Percentiles rank a stretch among this genome's conserved stretches.
These are phyloP conservation scores for Macrosiphum euphorbiae DNA, from an alignment of 2,888 invertebrate genomes.

Conservation along the genomic window DNA sequence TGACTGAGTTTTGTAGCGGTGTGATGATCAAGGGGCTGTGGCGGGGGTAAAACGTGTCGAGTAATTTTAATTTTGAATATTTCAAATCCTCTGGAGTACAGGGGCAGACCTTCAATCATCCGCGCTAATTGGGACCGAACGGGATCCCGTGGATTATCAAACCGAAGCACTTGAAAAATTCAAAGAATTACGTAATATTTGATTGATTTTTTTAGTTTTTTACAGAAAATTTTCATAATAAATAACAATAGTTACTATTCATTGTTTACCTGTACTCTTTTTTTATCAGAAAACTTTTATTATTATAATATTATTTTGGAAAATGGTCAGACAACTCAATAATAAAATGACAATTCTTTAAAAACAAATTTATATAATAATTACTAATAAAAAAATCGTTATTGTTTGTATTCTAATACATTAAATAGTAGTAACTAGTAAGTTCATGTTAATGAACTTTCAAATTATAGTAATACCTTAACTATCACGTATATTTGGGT, in stretches of 20 bases:
- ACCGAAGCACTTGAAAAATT: neutral
- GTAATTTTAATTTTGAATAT: constrained; percentile 2
- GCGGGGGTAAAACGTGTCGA: neutral
- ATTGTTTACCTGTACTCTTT: neutral
- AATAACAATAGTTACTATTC: neutral
- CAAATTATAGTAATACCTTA: neutral
- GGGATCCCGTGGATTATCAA: neutral
- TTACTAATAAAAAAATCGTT: neutral
- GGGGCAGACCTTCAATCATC: neutral
- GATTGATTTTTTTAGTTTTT: neutral
- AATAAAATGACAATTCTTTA: neutral
- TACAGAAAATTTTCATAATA: neutral
- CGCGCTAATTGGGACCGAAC: neutral
- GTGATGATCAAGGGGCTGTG: neutral
- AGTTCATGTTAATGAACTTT: neutral
- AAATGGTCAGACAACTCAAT: neutral
- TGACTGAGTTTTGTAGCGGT: neutral
- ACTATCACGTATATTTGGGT: neutral
- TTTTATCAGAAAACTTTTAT: neutral
- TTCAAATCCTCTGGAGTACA: neutral
- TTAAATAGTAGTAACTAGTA: neutral
- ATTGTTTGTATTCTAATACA: neutral
- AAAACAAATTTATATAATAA: neutral
- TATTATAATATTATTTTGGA: neutral
- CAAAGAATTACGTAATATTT: neutral